Evolutionary conservation across 2,888 invertebrate genomes (phyloP).

Genomic region (Megalurothrips usitatus): DNA sequence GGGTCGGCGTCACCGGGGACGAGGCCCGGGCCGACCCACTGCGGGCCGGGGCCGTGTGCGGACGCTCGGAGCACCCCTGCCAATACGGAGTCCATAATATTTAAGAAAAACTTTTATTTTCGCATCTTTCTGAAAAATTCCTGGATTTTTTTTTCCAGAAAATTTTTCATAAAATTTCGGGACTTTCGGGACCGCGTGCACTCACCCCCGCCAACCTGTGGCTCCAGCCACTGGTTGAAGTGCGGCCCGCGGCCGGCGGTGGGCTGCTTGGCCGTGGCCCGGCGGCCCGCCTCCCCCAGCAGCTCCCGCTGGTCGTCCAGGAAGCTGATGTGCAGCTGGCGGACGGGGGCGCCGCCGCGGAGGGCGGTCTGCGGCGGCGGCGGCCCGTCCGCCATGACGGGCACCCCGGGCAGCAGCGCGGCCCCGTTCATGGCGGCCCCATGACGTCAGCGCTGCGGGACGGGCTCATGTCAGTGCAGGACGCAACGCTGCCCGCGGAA

Average conservation of each 20-base stretch:
- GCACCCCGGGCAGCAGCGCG: background rate
- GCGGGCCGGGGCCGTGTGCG: background rate
- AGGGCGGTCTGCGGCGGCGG: background rate
- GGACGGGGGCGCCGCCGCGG: background rate
- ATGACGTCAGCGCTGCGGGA: too few species aligned
- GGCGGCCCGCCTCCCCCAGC: background rate
- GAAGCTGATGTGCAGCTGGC: conserved; percentile 11
- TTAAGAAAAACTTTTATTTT: too few species aligned
- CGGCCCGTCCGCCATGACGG: background rate
- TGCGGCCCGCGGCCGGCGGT: background rate
- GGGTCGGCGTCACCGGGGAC: background rate
- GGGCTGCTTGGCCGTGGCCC: background rate
- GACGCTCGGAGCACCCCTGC: background rate
- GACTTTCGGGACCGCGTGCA: too few species aligned
- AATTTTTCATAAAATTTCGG: too few species aligned
- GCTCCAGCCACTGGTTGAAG: conserved; percentile 1
- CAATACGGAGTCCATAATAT: background rate
- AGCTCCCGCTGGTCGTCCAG: background rate
- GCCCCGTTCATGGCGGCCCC: background rate
- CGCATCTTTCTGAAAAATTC: too few species aligned
- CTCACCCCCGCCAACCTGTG: background rate
- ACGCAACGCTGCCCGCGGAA: too few species aligned
- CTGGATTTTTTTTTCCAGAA: too few species aligned
- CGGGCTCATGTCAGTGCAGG: too few species aligned
- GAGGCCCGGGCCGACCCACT: background rate